Evolutionary conservation across 2,888 invertebrate species (phyloP).

Genomic region (Lasioglossum pauxillum): DNA sequence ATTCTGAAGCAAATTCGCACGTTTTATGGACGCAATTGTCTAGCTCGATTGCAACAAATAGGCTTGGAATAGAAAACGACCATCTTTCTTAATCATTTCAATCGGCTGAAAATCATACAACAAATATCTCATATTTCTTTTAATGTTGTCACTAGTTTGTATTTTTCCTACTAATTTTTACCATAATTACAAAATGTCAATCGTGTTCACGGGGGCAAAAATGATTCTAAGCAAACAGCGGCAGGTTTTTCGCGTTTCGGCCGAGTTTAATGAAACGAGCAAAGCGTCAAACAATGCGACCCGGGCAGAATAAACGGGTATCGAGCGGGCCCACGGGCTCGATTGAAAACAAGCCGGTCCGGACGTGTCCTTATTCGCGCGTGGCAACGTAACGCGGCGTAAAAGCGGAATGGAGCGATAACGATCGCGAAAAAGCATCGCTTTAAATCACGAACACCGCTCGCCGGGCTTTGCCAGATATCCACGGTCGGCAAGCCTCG

Average conservation of each 20-base stretch:
- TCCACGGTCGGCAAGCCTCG: conserved; percentile 39
- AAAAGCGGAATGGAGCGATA: conserved; percentile 12
- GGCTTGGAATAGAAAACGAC: neutral
- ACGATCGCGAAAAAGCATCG: conserved; percentile 43
- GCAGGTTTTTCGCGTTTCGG: neutral
- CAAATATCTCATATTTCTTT: neutral
- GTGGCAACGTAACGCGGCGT: conserved; percentile 20
- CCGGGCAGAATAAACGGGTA: conserved; percentile 2
- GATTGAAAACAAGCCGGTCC: conserved; percentile 18
- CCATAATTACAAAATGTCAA: neutral
- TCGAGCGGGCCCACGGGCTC: neutral
- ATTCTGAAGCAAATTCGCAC: neutral
- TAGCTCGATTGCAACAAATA: neutral
- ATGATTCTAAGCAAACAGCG: neutral
- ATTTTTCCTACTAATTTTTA: neutral
- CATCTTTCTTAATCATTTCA: neutral
- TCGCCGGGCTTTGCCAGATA: conserved; percentile 34
- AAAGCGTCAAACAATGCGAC: conserved; percentile 4
- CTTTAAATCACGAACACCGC: conserved; percentile 50
- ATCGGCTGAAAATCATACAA: neutral
- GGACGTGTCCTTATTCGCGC: conserved; percentile 19
- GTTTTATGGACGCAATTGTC: neutral
- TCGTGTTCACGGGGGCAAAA: neutral
- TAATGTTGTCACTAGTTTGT: neutral
- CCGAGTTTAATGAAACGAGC: neutral